phyloP scores from a whole-genome alignment of 1,140 invertebrate genomes.

The Latrodectus geometricus region DNA sequence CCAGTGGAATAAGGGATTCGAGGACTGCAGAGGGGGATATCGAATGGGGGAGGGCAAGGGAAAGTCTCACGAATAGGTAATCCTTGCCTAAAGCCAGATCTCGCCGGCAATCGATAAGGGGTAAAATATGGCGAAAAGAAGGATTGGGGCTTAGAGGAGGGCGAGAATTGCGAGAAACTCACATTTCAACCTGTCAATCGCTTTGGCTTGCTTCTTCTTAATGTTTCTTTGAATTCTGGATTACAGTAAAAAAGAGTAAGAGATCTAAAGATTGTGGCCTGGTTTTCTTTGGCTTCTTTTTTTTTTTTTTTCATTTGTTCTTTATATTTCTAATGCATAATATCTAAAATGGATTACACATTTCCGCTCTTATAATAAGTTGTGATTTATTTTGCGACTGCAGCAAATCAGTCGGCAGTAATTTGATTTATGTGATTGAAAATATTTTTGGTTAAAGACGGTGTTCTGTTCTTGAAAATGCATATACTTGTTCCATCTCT shows the following conservation, averaged over 20 bases:
- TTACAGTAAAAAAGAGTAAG: neutral
- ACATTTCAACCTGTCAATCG: conserved; percentile 58
- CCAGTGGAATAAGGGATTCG: neutral
- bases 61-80: conserved; percentile 40
- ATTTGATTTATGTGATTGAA: no score
- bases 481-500: no score
- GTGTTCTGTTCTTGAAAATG: no score
- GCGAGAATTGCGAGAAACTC: conserved; percentile 52
- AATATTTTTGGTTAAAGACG: no score
- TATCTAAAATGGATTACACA: conserved; percentile 3
- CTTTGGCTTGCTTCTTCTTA: conserved; percentile 14
- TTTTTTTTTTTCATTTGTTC: neutral
- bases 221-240: conserved; percentile 28
- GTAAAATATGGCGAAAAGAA: conserved; percentile 51
- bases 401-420: no score
- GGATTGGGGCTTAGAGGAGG: conserved; percentile 36
- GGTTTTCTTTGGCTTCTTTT: conserved; percentile 6
- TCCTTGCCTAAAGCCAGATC: conserved; percentile 44
- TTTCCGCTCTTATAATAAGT: neutral
- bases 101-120: conserved; percentile 38
- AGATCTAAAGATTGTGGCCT: neutral
- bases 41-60: neutral
- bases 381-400: no score
- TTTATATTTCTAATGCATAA: neutral
- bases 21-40: conserved; percentile 5